A percentile compares a stretch with the other conserved stretches of the same genome.
These are phyloP conservation scores for Drosophila demipolita DNA, from an alignment of 2,888 invertebrate genomes.

Conservation along the genomic window DNA sequence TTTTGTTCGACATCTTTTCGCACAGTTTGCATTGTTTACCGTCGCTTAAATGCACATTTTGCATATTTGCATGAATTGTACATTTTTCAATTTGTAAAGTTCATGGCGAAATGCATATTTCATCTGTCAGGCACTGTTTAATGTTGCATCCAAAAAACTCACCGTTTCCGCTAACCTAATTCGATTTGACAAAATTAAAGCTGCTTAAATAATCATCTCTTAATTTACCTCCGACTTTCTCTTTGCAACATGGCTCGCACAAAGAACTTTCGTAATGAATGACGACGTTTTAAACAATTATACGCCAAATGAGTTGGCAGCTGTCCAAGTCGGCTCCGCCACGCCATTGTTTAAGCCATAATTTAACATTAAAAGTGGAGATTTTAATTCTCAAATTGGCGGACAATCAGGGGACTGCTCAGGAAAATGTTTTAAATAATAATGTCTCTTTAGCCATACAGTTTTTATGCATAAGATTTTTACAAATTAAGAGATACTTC, in stretches of 20 bases:
- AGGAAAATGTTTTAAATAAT: neutral
- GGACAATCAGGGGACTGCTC: neutral
- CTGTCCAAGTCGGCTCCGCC: constrained; percentile 20
- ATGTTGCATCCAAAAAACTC: constrained; percentile 16
- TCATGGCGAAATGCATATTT: constrained; percentile 37
- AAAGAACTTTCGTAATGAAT: constrained; percentile 42
- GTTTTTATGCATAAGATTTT: neutral
- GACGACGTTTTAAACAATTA: constrained; percentile 45
- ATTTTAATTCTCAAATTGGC: neutral
- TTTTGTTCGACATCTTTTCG: neutral
- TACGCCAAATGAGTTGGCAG: constrained; percentile 45
- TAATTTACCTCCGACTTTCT: constrained; percentile 6
- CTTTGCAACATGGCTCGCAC: constrained; percentile 6
- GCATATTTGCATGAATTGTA: constrained; percentile 40
- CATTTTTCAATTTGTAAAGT: constrained; percentile 32
- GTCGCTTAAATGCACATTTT: constrained; percentile 11
- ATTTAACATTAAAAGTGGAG: constrained; percentile 5
- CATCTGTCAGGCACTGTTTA: constrained; percentile 31
- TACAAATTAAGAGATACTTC: neutral
- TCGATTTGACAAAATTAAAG: constrained; percentile 36
- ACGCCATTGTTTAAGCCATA: constrained; percentile 15
- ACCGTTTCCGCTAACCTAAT: constrained; percentile 19
- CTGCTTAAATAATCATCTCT: constrained; percentile 48
- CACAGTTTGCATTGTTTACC: constrained; percentile 2
- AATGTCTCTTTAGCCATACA: neutral